Percentiles rank a stretch among this genome's conserved stretches.
These are phyloP conservation scores for Dryobota labecula DNA, from an alignment of 2,888 invertebrate species.

Conservation along the genomic window DNA sequence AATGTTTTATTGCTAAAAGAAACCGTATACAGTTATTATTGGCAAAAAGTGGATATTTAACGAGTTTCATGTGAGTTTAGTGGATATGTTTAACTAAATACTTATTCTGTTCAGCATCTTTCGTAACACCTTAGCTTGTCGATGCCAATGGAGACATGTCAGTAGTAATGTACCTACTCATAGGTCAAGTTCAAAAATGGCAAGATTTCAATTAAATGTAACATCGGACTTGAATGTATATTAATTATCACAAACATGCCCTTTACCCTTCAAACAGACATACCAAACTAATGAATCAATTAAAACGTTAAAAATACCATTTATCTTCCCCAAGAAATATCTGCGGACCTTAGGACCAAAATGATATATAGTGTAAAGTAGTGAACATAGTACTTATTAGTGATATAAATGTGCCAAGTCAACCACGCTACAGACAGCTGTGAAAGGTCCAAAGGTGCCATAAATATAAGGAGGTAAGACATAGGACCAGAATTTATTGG, in stretches of 20 bases:
- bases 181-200: not conserved
- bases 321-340: conserved; percentile 23
- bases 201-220: conserved; percentile 1
- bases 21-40: not conserved
- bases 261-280: conserved; percentile 9
- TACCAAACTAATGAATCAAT: conserved; percentile 32
- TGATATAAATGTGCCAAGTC: conserved; percentile 38
- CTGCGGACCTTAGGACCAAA: conserved; percentile 19
- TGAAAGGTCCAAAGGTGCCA: conserved; percentile 17
- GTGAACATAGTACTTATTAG: conserved; percentile 31
- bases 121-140: not conserved
- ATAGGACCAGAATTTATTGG: conserved; percentile 35
- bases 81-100: not conserved
- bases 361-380: conserved; percentile 25
- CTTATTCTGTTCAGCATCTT: not conserved
- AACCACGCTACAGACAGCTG: conserved; percentile 41
- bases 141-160: not conserved
- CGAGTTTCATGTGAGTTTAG: not conserved
- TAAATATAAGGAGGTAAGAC: conserved; percentile 41
- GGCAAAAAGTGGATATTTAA: not conserved
- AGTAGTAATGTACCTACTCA: not conserved
- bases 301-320: conserved; percentile 24
- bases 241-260: conserved; percentile 22
- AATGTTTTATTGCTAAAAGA: not conserved
- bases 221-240: not conserved